phyloP scores from a whole-genome alignment of 2,888 invertebrate species.

The Rotaria sp. region DNA sequence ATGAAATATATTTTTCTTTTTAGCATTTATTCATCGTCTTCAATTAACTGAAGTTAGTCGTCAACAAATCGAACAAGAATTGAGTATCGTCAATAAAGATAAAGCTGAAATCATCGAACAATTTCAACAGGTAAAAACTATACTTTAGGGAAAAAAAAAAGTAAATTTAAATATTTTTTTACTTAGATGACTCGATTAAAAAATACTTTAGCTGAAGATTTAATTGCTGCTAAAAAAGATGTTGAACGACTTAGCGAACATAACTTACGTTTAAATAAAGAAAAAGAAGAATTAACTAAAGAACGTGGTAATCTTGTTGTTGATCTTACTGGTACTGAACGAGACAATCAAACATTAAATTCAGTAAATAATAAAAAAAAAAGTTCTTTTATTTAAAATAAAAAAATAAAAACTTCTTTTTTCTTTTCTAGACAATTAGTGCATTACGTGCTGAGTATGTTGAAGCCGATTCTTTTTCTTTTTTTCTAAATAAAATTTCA shows the following conservation, averaged over 20 bases:
- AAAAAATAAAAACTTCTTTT: neutral
- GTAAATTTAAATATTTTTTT: neutral
- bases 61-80: slow-evolving; percentile 64
- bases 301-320: slow-evolving; percentile 53
- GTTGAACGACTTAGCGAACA: slow-evolving; percentile 48
- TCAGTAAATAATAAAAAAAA: neutral
- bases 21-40: slow-evolving; percentile 55
- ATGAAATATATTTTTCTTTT: slow-evolving; percentile 44
- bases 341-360: slow-evolving; percentile 54
- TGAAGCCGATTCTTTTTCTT: neutral
- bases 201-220: slow-evolving; percentile 65
- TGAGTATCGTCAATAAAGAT: slow-evolving; percentile 72
- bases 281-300: slow-evolving; percentile 73
- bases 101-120: slow-evolving; percentile 67
- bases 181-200: slow-evolving; percentile 65
- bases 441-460: neutral
- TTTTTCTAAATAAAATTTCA: neutral
- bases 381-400: neutral
- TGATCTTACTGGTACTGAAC: slow-evolving; percentile 50
- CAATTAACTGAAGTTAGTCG: slow-evolving; percentile 52
- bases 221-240: slow-evolving; percentile 49
- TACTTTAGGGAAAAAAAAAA: neutral
- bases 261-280: slow-evolving; percentile 59
- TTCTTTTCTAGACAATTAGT: neutral
- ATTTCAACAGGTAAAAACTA: slow-evolving; percentile 46